phyloP scores from a whole-genome alignment of 2,797 vertebrate genomes.

The Gobio occitaniae region DNA sequence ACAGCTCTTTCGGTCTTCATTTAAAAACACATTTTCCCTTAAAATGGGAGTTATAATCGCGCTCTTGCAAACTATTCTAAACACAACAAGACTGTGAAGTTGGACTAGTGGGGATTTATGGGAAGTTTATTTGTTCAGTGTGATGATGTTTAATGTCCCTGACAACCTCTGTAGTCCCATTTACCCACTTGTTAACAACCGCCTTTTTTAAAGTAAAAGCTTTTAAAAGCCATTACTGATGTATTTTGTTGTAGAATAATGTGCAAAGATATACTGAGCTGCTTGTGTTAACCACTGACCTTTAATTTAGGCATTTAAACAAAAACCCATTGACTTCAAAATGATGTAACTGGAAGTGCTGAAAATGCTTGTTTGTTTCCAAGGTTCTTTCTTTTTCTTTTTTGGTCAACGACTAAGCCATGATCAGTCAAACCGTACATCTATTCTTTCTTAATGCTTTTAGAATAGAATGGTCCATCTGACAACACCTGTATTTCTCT shows the following conservation, averaged over 20 bases:
- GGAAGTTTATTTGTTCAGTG: background rate
- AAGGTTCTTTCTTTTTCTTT: too few relatives aligned
- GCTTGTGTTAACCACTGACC: background rate
- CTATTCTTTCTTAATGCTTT: background rate
- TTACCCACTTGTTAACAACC: background rate
- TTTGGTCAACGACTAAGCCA: background rate
- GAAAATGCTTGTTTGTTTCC: too few relatives aligned
- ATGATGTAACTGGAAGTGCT: too few relatives aligned
- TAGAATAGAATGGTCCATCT: background rate
- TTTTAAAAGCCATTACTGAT: background rate
- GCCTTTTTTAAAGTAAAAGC: background rate
- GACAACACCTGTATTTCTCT: background rate
- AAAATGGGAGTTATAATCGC: background rate
- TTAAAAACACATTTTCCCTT: too few relatives aligned
- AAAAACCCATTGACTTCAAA: too few relatives aligned
- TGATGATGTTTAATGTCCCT: background rate
- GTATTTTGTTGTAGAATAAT: background rate
- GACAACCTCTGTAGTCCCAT: background rate
- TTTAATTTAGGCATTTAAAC: background rate
- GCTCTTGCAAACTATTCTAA: background rate
- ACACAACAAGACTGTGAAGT: background rate
- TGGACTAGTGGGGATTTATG: background rate
- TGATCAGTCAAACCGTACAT: background rate
- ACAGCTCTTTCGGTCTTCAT: too few relatives aligned
- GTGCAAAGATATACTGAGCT: background rate